Base-by-base conservation (phyloP, 2,797 vertebrate genomes). In the Botia almorhae region DNA sequence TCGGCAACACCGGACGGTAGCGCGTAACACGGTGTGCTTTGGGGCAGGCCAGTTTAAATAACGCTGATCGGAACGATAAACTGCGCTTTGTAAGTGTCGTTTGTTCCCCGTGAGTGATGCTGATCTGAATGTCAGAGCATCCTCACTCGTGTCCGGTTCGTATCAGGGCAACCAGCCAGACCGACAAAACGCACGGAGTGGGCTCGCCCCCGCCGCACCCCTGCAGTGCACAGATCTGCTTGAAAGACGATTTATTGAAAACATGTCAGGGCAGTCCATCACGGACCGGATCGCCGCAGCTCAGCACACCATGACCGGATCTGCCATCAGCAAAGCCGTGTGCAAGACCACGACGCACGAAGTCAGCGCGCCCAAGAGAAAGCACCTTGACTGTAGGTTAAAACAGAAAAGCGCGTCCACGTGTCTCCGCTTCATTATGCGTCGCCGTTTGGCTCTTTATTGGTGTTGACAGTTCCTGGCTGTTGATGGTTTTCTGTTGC, bases 251-350 rank as follows among this genome's bases (percentile, higher is more conserved):
- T 78, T 71, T 26, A 81, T 58, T 68, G 53, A 70, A 58, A 76
- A 76, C 23, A 96, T 97, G 96, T 97, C 96, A 84, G 96, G 96
- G 70, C 96, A 97, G 82, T 96, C 95, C 63, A 95, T 97, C 89
- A 97, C 96, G 64, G 96, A 97, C 90, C 94, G 96, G 90, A 96
- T 97, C 94, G 91, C 96, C 19, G 96, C 96, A 77, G 96, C 96
- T 21, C 96, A 97, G 92, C 96, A 97, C 95, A 97, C 96, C 81
- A 95, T 97, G 93, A 98, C 97, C 85, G 96, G 97, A 19, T 97
- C 94, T 14, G 95, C 94, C 0, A 92, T 94, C 85, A 94, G 94
- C 88, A 98, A 98, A 84, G 95, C 96, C 7, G 96, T 96, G 83
- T 96, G 96, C 89, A 94, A 96, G 89, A 95, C 96, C 69, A 98